phyloP scores from a whole-genome alignment of 2,797 vertebrate genomes.

The Helicolenus hilgendorfi region DNA sequence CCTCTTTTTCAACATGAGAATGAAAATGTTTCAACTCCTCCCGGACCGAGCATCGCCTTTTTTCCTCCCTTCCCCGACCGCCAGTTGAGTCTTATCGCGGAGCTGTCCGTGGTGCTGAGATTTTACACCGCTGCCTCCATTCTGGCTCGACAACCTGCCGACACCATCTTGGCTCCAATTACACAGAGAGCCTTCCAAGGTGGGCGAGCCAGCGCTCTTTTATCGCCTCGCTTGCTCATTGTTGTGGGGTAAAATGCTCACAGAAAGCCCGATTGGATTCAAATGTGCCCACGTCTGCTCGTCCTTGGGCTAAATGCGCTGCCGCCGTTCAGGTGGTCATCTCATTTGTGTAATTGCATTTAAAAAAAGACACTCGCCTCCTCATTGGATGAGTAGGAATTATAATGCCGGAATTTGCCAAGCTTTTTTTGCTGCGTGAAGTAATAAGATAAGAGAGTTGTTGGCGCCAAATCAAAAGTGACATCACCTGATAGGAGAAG shows the following conservation, averaged over 20 bases:
- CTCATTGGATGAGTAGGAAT: constrained; percentile 42
- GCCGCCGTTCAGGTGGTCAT: constrained; percentile 34
- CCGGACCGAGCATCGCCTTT: not conserved
- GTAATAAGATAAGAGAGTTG: constrained; percentile 81
- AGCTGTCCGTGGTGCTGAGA: constrained; percentile 53
- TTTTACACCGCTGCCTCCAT: not conserved
- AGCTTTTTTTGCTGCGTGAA: constrained; percentile 46
- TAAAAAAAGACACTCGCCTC: constrained; percentile 68
- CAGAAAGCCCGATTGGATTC: constrained; percentile 55
- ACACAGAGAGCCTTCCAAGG: constrained; percentile 14
- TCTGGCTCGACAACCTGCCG: constrained; percentile 1
- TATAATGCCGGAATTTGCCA: constrained; percentile 60
- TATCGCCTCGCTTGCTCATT: constrained; percentile 43
- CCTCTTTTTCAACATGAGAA: not conserved
- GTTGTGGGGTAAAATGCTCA: constrained; percentile 28
- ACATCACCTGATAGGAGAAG: constrained; percentile 68
- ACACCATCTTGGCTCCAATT: constrained; percentile 49
- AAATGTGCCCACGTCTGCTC: constrained; percentile 44
- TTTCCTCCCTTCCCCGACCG: not conserved
- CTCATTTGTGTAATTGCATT: constrained; percentile 81
- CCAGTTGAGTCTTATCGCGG: not conserved
- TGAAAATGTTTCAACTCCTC: not conserved
- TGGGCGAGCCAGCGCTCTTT: constrained; percentile 38
- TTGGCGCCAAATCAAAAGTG: constrained; percentile 75
- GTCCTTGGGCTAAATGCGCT: constrained; percentile 48